Evolutionary conservation across 1,140 invertebrate species (phyloP), one percentile per base, ranked within the genome.

Genomic region (Andricus grossulariae): DNA sequence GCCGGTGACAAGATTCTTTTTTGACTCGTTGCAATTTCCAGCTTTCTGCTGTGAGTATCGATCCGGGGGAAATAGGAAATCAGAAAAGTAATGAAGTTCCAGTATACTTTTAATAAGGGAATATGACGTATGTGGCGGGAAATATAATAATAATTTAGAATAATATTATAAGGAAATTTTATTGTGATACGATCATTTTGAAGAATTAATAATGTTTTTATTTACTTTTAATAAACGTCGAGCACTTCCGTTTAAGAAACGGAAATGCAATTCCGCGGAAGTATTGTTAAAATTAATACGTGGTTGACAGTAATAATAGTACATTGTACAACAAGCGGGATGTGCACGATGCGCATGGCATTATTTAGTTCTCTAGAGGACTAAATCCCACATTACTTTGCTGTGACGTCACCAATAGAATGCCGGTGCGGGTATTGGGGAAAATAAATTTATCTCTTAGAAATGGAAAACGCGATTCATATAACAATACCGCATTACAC

Each of bases 1-100:
- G 19, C 13, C 55, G 25, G 21, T 66, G 57, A 66, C 57, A 66
- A 66, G 57, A 66, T 66, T 66, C 25, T 39, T 66, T 66, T 66
- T 66, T 66, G 55, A 66, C 57, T 39, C 16, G 21, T 66, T 32
- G 57, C 57, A 66, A 66, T 66, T 39, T 66, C 25, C 57, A 66
- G 55, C 21, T 57, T 32, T 19, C 25, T 57, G 13, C 16, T 39
- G 21, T 16, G 57, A 39, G 13, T 66, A 39, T 66, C 25, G 57
- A 66, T 66, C 39, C 25, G 0, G 13, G 25, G 25, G 57, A 16
- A 39, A 66, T 66, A 16, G 57, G 13, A 66, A 66, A 66, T 21
- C 57, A 66, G 21, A 66, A 66, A 66, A 66, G 57, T 66, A 66
- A 66, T 66, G 25, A 66, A 66, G 11, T 11, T 66, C 57, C 6